phyloP scores from a whole-genome alignment of 92 coral and sea anemone genomes.

The Parazoanthus atlanticus region DNA sequence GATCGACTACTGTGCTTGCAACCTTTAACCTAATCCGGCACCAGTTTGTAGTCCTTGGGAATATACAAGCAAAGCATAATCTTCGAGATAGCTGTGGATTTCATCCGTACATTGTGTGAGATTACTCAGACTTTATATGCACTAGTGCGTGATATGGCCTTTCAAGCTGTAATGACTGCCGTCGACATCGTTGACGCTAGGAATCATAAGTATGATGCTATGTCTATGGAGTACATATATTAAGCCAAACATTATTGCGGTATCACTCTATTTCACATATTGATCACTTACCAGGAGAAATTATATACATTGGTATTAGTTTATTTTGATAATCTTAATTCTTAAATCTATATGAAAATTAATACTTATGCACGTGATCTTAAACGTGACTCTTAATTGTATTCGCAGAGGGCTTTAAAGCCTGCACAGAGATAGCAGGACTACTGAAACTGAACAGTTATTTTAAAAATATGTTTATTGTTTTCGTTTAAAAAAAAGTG shows the following conservation, averaged over 20 bases:
- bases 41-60: too few species aligned
- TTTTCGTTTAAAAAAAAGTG: too few species aligned
- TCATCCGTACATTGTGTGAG: conserved; percentile 16
- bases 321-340: neutral
- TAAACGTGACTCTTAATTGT: too few species aligned
- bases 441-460: too few species aligned
- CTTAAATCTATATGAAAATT: too few species aligned
- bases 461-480: too few species aligned
- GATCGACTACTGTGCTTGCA: neutral
- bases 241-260: too few species aligned
- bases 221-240: neutral
- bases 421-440: too few species aligned
- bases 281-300: neutral
- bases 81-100: neutral
- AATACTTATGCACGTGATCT: neutral
- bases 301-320: neutral
- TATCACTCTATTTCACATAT: neutral
- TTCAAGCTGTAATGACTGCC: neutral
- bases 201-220: conserved; percentile 8
- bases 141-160: conserved; percentile 21
- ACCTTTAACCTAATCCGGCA: too few species aligned
- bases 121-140: conserved; percentile 7
- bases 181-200: neutral
- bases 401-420: too few species aligned
- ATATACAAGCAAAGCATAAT: neutral